phyloP scores from a whole-genome alignment of 2,113 vertebrate genomes.

The Poeciliopsis occidentalis region DNA sequence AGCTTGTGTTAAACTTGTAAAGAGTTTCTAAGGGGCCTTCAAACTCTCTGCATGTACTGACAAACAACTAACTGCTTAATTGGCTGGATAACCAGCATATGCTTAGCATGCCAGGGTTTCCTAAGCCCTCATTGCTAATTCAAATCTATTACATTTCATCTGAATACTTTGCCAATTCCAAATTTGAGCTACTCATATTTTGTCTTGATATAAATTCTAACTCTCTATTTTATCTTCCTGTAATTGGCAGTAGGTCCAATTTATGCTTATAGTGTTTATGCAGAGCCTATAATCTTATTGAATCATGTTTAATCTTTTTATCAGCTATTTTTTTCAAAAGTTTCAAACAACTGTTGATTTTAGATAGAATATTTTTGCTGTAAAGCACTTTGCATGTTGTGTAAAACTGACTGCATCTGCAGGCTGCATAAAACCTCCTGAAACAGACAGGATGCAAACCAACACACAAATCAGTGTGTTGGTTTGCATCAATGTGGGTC shows the following conservation, averaged over 20 bases:
- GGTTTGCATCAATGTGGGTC: neutral
- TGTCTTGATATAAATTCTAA: constrained; percentile 6
- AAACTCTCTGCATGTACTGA: constrained; percentile 1
- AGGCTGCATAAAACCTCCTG: neutral
- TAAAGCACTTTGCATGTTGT: neutral
- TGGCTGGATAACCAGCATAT: constrained; percentile 11
- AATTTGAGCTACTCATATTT: constrained; percentile 26
- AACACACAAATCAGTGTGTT: neutral
- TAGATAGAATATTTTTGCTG: neutral
- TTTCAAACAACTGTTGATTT: constrained; percentile 4
- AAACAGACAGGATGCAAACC: neutral
- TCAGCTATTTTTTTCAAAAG: neutral
- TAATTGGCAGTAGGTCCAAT: neutral
- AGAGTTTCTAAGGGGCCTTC: constrained; percentile 22
- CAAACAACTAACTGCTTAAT: constrained; percentile 24
- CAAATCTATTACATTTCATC: constrained; percentile 27
- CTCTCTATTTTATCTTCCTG: neutral
- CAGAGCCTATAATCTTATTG: too few relatives aligned
- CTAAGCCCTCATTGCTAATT: constrained; percentile 16
- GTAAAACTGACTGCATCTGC: neutral
- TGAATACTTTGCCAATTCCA: constrained; percentile 32
- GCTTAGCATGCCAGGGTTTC: constrained; percentile 25
- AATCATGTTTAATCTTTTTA: neutral
- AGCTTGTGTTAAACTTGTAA: constrained; percentile 63
- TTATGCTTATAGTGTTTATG: neutral